These are phyloP conservation scores for Ophion slaviceki DNA, from an alignment of 2,888 invertebrate species.

Conservation along the genomic window DNA sequence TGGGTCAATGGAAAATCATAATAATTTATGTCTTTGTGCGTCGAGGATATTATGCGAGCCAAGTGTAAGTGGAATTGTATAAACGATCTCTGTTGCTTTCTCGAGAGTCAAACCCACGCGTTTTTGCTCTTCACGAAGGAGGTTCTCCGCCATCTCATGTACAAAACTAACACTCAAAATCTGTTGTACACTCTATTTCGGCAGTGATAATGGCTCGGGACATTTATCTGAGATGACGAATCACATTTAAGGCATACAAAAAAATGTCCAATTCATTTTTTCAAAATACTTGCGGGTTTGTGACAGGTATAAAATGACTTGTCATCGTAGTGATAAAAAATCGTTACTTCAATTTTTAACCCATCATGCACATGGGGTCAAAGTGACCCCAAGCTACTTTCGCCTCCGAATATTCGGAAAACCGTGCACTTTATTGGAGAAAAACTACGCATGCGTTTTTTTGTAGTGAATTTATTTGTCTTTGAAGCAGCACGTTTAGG, in stretches of 20 bases:
- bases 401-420: no score
- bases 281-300: background rate
- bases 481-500: no score
- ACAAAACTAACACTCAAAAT: slow-evolving; percentile 18
- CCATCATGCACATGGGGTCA: no score
- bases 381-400: no score
- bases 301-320: background rate
- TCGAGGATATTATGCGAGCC: slow-evolving; percentile 32
- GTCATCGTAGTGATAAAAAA: no score
- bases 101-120: slow-evolving; percentile 25
- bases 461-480: no score
- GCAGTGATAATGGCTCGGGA: background rate
- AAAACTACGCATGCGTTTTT: no score
- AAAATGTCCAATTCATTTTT: background rate
- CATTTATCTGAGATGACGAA: background rate
- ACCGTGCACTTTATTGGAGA: no score
- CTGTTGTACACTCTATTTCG: background rate
- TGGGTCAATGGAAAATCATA: slow-evolving; percentile 61
- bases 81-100: background rate
- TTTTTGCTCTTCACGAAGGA: slow-evolving; percentile 1
- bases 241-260: background rate
- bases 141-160: slow-evolving; percentile 7
- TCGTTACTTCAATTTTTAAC: no score
- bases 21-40: slow-evolving; percentile 64
- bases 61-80: slow-evolving; percentile 14